Percentiles rank a stretch among this genome's conserved stretches.
Conservation (phyloP, 2,797 vertebrate genomes). For the Myiothlypis coronata region DNA sequence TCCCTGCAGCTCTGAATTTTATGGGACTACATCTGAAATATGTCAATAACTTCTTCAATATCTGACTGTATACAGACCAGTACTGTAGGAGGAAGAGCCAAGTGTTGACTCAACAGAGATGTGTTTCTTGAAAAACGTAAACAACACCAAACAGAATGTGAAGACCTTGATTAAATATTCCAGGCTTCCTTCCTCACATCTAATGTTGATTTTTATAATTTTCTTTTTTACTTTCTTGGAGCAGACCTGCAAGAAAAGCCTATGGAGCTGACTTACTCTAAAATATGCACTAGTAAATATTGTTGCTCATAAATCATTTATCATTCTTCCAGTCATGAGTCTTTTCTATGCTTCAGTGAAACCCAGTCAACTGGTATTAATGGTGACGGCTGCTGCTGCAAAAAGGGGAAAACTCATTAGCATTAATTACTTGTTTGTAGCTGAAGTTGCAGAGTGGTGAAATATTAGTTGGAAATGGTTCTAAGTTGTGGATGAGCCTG, state of each 20-base stretch:
- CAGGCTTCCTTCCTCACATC: constrained; percentile 3
- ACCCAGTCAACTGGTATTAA: constrained; percentile 62
- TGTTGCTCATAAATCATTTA: constrained; percentile 66
- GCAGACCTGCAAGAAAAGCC: constrained; percentile 34
- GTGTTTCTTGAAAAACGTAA: constrained; percentile 2
- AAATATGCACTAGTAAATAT: constrained; percentile 53
- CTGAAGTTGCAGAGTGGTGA: constrained; percentile 27
- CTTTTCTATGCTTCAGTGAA: constrained; percentile 60
- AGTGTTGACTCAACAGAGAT: background rate
- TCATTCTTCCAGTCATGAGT: constrained; percentile 57
- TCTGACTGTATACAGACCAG: background rate
- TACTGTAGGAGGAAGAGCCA: background rate
- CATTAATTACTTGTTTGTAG: constrained; percentile 65
- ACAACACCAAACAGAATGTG: background rate
- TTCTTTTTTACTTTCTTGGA: constrained; percentile 14
- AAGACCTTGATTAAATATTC: constrained; percentile 40
- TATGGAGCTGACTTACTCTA: constrained; percentile 5
- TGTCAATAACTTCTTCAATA: background rate
- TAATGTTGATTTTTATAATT: constrained; percentile 26
- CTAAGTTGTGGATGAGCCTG: constrained; percentile 8
- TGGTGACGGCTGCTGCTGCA: constrained; percentile 30
- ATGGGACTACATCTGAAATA: background rate
- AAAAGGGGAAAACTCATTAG: constrained; percentile 38
- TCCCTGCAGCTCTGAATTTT: accelerated
- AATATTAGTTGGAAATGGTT: constrained; percentile 43